Evolutionary conservation across 2,113 vertebrate species (phyloP), one percentile per base, ranked within the genome.

Genomic region (Indri indri): DNA sequence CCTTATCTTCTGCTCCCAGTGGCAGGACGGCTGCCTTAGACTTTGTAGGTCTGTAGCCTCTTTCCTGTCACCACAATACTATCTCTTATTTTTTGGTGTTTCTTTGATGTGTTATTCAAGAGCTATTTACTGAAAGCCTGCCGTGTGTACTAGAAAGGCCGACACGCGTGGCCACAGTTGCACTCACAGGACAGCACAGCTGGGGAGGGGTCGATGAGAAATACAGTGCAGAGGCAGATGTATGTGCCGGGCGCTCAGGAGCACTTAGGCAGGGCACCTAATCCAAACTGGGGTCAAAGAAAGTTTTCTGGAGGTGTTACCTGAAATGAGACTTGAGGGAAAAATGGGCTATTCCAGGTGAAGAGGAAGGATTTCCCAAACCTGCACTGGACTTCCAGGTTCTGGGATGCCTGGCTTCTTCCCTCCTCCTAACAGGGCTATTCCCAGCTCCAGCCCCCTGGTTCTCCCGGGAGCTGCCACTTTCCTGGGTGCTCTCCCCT

Each of bases 341-440:
- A 50, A 50, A 87, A 79, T 47, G 27, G 52, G 65, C 59, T 73
- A 74, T 57, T 74, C 47, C 65, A 45, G 17, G 42, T 45, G 42
- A 76, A 34, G 45, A 74, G 42, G 27, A 79, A 23, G 57, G 50
- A 8, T 27, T 14, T 76, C 92, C 42, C 12, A 61, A 65, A 45
- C 4, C 16, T 52, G 47, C 37, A 5, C 12, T 10, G 18, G 81
- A 27, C 47, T 17, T 57, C n/a, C 20, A 6, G 74, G 37, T 59
- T 8, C 27, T 0, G 3, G 42, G 40, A 50, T 37, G 16, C 32
- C 34, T 22, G 22, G 5, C 9, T 4, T 0, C 68, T 52, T 70
- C 32, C 27, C 37, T 83, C 76, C 52, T 4, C 74, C n/a, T 42
- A 12, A 71, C 61, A 8, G 25, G 32, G 4, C 63, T 9, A 22